A percentile compares a stretch with the other conserved stretches of the same genome.
phyloP scores from a whole-genome alignment of 1,140 invertebrate species.

The Eurosta solidaginis region DNA sequence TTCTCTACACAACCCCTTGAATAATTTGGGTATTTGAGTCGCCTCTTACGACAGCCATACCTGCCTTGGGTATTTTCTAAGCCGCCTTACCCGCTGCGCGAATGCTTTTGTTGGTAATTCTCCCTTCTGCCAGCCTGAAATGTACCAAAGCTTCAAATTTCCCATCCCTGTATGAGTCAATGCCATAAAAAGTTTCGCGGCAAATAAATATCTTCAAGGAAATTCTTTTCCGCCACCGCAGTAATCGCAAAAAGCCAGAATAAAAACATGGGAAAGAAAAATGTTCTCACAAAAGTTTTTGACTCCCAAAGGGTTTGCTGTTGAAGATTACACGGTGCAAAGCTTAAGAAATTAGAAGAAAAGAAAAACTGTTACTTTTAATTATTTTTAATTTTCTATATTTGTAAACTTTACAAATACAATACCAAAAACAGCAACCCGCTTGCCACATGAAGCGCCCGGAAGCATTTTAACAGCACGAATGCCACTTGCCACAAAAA shows the following conservation, averaged over 20 bases:
- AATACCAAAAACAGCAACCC: background rate
- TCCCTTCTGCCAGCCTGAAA: too few relatives aligned
- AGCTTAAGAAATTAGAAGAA: background rate
- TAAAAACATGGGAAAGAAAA: background rate
- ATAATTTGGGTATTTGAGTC: too few relatives aligned
- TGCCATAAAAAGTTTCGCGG: background rate
- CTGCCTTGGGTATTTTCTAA: too few relatives aligned
- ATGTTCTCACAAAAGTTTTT: background rate
- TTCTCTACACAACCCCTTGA: too few relatives aligned
- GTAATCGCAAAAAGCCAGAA: background rate
- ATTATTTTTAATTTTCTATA: slow-evolving; percentile 25
- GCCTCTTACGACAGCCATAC: too few relatives aligned
- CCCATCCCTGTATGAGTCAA: too few relatives aligned
- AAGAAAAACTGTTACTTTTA: background rate
- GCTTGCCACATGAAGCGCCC: background rate
- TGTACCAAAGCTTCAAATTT: too few relatives aligned
- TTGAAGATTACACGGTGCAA: background rate
- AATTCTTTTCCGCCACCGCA: background rate
- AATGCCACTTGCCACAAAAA: background rate
- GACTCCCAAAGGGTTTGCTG: slow-evolving; percentile 1
- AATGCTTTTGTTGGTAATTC: too few relatives aligned
- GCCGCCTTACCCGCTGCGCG: too few relatives aligned
- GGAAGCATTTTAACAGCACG: background rate
- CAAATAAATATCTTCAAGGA: background rate
- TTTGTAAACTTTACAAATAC: background rate